Evolutionary conservation across 1,140 invertebrate species (phyloP), one percentile per base, ranked within the genome.

Genomic region (Calephelis nemesis): DNA sequence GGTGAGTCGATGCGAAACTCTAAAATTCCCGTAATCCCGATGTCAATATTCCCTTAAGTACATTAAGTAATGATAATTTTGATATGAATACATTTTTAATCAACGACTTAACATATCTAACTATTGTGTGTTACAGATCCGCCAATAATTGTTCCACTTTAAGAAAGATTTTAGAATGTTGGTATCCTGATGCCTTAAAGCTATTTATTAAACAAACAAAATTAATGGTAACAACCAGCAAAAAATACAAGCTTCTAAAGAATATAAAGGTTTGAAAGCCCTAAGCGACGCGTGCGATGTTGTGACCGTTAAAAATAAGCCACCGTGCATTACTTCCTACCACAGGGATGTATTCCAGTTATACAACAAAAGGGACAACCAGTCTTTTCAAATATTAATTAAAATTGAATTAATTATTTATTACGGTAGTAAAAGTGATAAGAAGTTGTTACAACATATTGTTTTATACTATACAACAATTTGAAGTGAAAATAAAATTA

Each of bases 241-340:
- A 65, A 47, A 19, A 15, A 49, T 48, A 10, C 7, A 47, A 62
- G 52, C 10, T 45, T 65, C 63, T 69, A 54, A 65, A 63, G 64
- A 39, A 67, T 60, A 70, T 71, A 73, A 78, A 78, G 67, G 74
- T 74, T 80, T 70, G 47, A 47, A n/a, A 63, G 9, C 6, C 49
- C 71, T 67, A 42, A 67, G 64, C 67, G 65, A 40, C 67, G 69
- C 66, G 72, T 73, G 76, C 79, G 71, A 73, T 79, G 80, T 76
- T 77, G 75, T 82, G 87, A 88, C 88, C 88, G 88, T 90, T 90
- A 88, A 89, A 87, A 90, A 87, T 90, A 90, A 90, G 81, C 78
- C 88, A 90, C 88, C 88, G 87, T 87, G 87, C 88, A 82, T 73
- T 90, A 89, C 84, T 88, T 90, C 80, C 80, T 75, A 80, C 52